Evolutionary conservation across 2,113 vertebrate species (phyloP).

Genomic region (Amblyornis subalaris): DNA sequence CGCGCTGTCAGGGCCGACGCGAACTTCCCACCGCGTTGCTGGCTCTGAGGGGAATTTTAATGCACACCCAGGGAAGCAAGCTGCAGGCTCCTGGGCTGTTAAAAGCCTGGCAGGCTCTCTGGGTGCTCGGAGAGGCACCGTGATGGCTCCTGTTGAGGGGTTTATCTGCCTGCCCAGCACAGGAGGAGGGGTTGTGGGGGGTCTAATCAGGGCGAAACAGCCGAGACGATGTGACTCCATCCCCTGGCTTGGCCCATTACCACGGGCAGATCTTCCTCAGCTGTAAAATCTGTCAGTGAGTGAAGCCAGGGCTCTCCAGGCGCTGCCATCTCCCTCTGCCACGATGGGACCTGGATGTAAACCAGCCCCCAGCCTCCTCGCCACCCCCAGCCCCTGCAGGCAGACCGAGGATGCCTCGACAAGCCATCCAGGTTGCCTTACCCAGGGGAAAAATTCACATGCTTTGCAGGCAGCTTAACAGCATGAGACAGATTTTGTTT

Average conservation of each 20-base stretch:
- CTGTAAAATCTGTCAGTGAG: not conserved
- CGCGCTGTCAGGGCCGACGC: accelerated
- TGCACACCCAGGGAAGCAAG: not conserved
- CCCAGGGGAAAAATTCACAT: not conserved
- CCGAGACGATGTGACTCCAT: accelerated
- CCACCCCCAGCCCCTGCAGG: accelerated
- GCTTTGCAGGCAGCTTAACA: not conserved
- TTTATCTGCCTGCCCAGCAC: not conserved
- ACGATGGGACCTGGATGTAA: not conserved
- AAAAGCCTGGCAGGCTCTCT: not conserved
- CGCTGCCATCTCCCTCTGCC: not conserved
- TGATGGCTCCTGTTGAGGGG: not conserved
- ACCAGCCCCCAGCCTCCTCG: not conserved
- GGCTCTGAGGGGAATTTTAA: not conserved
- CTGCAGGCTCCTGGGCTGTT: not conserved
- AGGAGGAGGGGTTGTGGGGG: not conserved
- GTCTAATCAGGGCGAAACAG: not conserved
- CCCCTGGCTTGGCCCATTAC: not conserved
- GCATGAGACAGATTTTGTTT: not conserved
- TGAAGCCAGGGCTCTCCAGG: not conserved
- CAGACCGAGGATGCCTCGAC: accelerated
- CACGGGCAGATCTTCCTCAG: not conserved
- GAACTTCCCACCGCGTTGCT: accelerated
- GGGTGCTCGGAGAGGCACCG: not conserved
- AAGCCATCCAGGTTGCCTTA: not conserved